A percentile compares a stretch with the other conserved stretches of the same genome.
Evolutionary conservation across 1,140 invertebrate genomes (phyloP).

Genomic region (roundworm (Caenorhabditis elegans)): WBcel235 BX284605.5:14353001-14353500

Average conservation of each 20-base stretch:
- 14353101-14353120: not conserved
- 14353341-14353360: conserved; percentile 97
- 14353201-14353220: conserved; percentile 95
- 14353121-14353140: not conserved
- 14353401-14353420: conserved; percentile 99
- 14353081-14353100: not conserved
- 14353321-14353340: conserved; percentile 96
- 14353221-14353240: conserved; percentile 95
- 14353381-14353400: conserved; percentile 98
- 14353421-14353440: conserved; percentile 97
- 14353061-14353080: not conserved
- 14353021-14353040: conserved; percentile 99
- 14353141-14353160: conserved; percentile 74
- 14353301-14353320: conserved; percentile 99
- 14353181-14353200: conserved; percentile 99
- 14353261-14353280: conserved; percentile 94
- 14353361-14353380: conserved; percentile 99
- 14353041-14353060: conserved; percentile 87
- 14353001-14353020: conserved; percentile 99
- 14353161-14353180: conserved; percentile 96
- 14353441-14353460: conserved; percentile 97
- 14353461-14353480: conserved; percentile 97
- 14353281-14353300: conserved; percentile 98
- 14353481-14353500: conserved; percentile 80
- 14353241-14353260: conserved; percentile 96